Evolutionary conservation across 2,113 vertebrate species (phyloP).

Genomic region (Pardalotus punctatus): DNA sequence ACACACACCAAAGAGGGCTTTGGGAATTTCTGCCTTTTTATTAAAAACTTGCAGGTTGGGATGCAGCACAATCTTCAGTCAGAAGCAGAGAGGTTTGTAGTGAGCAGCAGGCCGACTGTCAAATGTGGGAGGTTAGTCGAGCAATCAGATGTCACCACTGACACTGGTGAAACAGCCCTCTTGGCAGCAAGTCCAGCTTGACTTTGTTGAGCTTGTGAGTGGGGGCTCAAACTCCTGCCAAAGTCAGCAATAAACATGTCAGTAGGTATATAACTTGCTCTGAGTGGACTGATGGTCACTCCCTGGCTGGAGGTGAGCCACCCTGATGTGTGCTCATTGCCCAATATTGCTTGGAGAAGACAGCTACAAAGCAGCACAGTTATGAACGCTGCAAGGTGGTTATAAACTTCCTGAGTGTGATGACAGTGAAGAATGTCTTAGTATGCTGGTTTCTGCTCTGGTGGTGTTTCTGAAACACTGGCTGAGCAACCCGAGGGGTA

Average conservation of each 20-base stretch:
- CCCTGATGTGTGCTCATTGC: neutral
- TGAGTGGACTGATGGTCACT: neutral
- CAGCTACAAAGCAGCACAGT: neutral
- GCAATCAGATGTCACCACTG: neutral
- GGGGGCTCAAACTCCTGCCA: neutral
- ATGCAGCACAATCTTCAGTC: neutral
- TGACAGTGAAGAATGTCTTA: neutral
- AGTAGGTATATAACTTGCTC: neutral
- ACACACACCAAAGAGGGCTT: neutral
- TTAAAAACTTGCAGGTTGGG: neutral
- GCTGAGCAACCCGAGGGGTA: neutral
- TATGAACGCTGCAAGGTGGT: neutral
- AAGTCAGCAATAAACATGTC: neutral
- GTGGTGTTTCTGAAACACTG: neutral
- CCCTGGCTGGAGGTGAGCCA: neutral
- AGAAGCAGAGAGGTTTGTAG: neutral
- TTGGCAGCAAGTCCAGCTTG: neutral
- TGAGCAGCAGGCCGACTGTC: neutral
- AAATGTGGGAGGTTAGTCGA: neutral
- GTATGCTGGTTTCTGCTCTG: neutral
- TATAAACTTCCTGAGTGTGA: neutral
- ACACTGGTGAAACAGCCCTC: neutral
- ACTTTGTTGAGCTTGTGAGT: neutral
- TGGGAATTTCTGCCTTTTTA: neutral
- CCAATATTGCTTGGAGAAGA: neutral